Percentiles rank a stretch among this genome's conserved stretches.
These are phyloP conservation scores for Pelodiscus sinensis DNA, from an alignment of 2,113 vertebrate species.

Conservation along the genomic window DNA sequence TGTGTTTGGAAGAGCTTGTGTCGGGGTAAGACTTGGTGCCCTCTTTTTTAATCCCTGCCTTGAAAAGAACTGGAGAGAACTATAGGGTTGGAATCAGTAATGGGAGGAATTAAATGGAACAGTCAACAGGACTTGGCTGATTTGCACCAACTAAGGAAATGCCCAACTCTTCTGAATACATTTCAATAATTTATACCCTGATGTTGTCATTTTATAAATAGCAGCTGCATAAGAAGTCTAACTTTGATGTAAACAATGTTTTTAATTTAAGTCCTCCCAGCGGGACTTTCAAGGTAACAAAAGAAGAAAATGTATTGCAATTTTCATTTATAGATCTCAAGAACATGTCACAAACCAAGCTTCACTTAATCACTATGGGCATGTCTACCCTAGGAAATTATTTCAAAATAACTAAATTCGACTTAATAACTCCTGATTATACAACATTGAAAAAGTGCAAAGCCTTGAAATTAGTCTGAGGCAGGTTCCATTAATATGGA, in stretches of 20 bases:
- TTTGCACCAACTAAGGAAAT: not conserved
- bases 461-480: too few relatives aligned
- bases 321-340: not conserved
- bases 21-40: conserved; percentile 57
- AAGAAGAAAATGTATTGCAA: not conserved
- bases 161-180: rapidly evolving
- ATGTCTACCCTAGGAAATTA: too few relatives aligned
- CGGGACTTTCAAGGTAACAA: not conserved
- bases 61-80: too few relatives aligned
- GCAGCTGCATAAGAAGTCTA: not conserved
- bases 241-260: not conserved
- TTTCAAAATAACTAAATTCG: too few relatives aligned
- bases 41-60: not conserved
- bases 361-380: not conserved
- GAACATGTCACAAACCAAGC: not conserved
- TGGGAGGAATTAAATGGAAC: not conserved
- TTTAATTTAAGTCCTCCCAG: not conserved
- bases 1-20: conserved; percentile 56
- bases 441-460: too few relatives aligned
- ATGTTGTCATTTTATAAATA: not conserved
- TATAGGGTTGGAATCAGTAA: too few relatives aligned
- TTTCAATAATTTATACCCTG: rapidly evolving
- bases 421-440: too few relatives aligned
- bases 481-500: too few relatives aligned
- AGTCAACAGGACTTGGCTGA: not conserved